Evolutionary conservation across 2,797 vertebrate species (phyloP).

Genomic region (Mastacembelus armatus): DNA sequence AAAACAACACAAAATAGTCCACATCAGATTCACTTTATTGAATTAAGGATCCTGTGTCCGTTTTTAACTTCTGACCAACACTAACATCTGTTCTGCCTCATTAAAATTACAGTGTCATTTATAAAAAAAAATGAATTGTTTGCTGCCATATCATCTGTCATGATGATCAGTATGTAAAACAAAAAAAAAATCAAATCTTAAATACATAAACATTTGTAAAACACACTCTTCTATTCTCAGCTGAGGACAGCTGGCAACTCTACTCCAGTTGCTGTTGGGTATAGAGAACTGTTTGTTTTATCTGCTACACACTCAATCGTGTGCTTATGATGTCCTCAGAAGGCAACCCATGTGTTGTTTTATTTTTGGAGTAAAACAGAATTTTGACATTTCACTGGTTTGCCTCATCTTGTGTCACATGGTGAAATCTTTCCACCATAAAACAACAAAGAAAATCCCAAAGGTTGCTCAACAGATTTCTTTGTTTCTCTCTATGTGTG

Average conservation of each 20-base stretch:
- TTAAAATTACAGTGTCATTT: too few relatives aligned
- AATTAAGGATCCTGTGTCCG: too few relatives aligned
- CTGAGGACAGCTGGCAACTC: constrained; percentile 65
- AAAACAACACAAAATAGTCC: too few relatives aligned
- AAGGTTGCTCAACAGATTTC: constrained; percentile 64
- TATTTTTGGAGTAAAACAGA: constrained; percentile 71
- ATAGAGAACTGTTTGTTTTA: constrained; percentile 63
- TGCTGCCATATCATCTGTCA: constrained; percentile 17
- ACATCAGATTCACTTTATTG: too few relatives aligned
- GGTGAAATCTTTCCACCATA: constrained; percentile 67
- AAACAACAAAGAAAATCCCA: constrained; percentile 70
- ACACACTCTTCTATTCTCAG: constrained; percentile 60
- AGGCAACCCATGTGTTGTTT: constrained; percentile 59
- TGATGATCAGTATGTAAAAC: not conserved
- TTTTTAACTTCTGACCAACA: too few relatives aligned
- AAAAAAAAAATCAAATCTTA: constrained; percentile 37
- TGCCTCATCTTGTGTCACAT: constrained; percentile 76
- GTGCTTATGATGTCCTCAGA: constrained; percentile 64
- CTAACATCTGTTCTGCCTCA: too few relatives aligned
- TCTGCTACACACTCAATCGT: constrained; percentile 50
- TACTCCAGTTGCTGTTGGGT: constrained; percentile 56
- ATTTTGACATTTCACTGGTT: constrained; percentile 78
- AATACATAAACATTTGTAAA: constrained; percentile 63
- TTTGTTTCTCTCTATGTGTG: constrained; percentile 39
- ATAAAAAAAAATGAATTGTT: too few relatives aligned